These are phyloP conservation scores for Melitaea athalia DNA, from an alignment of 2,888 invertebrate species.

Conservation along the genomic window DNA sequence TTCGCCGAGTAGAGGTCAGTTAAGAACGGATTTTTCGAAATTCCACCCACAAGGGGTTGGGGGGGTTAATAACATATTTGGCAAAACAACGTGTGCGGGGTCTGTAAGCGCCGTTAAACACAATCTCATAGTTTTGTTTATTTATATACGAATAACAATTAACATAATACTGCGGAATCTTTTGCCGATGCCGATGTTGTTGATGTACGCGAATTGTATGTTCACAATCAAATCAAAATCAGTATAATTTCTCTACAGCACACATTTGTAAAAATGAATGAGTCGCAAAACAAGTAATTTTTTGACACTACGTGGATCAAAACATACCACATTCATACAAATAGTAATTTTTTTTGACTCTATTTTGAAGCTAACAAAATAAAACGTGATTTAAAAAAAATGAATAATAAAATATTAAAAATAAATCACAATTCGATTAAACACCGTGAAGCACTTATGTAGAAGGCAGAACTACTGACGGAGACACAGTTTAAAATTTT, in stretches of 20 bases:
- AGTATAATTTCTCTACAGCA: neutral
- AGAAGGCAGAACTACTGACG: neutral
- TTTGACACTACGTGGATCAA: neutral
- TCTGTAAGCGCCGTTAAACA: neutral
- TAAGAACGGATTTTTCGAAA: too few relatives aligned
- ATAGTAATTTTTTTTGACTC: too few relatives aligned
- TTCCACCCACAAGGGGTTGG: too few relatives aligned
- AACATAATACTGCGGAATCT: neutral
- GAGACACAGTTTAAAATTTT: neutral
- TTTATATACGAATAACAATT: neutral
- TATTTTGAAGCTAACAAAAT: too few relatives aligned
- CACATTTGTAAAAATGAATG: neutral
- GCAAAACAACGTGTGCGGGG: too few relatives aligned
- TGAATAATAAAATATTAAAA: too few relatives aligned
- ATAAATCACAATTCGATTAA: too few relatives aligned
- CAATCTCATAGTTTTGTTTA: neutral
- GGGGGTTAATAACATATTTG: too few relatives aligned
- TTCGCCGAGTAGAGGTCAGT: too few relatives aligned
- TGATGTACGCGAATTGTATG: neutral
- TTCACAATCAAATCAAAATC: neutral
- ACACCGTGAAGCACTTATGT: too few relatives aligned
- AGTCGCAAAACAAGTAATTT: neutral
- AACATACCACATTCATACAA: too few relatives aligned
- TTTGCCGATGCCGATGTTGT: slow-evolving; percentile 1
- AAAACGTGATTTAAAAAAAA: too few relatives aligned